Evolutionary conservation across 2,797 vertebrate genomes (phyloP).

Genomic region (Sebastes trivittatus): DNA sequence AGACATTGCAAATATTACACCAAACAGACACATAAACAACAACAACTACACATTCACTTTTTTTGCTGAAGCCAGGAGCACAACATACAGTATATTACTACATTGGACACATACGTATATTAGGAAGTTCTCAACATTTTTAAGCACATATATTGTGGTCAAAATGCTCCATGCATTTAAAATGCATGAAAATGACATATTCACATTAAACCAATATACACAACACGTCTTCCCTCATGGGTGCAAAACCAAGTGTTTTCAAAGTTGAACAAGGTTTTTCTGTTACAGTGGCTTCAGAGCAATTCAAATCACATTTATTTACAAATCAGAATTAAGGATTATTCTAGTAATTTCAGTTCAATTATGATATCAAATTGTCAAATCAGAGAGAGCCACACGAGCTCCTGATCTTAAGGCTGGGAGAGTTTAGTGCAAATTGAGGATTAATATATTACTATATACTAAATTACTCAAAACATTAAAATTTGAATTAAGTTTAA

Average conservation of each 20-base stretch:
- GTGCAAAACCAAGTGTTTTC: background rate
- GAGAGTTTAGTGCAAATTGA: background rate
- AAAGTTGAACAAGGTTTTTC: background rate
- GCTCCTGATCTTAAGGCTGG: background rate
- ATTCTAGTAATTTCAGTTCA: background rate
- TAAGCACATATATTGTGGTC: background rate
- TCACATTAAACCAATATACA: slow-evolving; percentile 15
- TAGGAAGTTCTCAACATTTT: background rate
- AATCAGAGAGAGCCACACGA: background rate
- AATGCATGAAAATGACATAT: background rate
- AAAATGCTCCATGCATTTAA: slow-evolving; percentile 2
- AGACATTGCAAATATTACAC: background rate
- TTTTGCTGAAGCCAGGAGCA: background rate
- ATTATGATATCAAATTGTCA: background rate
- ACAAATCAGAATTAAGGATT: background rate
- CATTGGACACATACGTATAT: background rate
- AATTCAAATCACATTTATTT: background rate
- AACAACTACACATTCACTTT: background rate
- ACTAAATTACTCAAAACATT: background rate
- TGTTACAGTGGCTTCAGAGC: background rate
- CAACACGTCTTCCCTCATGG: background rate
- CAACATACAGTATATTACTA: background rate
- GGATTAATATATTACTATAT: background rate
- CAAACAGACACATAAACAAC: background rate
- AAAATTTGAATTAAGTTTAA: no score